Conservation (phyloP, 2,113 vertebrate genomes). For the Acrocephalus kingi region DNA sequence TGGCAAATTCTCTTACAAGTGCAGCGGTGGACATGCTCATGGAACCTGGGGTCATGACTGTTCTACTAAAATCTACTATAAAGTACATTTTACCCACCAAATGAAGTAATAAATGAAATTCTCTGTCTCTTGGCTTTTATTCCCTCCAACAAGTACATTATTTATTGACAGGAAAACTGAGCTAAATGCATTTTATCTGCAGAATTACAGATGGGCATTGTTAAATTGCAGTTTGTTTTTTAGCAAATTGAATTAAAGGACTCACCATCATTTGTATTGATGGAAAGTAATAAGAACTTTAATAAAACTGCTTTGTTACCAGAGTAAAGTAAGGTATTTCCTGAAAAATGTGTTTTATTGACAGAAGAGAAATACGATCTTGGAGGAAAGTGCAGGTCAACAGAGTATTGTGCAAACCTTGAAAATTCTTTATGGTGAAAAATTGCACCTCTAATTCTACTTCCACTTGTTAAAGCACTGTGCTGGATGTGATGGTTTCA, state of each 20-base stretch:
- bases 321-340: background rate
- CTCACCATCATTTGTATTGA: background rate
- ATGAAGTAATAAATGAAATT: background rate
- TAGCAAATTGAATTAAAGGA: constrained; percentile 4
- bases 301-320: constrained; percentile 40
- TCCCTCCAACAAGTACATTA: background rate
- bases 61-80: background rate
- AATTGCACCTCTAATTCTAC: background rate
- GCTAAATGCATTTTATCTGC: constrained; percentile 9
- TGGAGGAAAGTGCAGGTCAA: constrained; percentile 16
- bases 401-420: background rate
- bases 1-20: background rate
- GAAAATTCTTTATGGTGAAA: background rate
- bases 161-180: constrained; percentile 26
- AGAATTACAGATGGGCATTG: background rate
- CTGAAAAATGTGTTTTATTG: constrained; percentile 38
- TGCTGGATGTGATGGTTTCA: background rate
- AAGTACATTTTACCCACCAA: background rate
- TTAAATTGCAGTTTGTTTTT: background rate
- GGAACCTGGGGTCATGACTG: background rate
- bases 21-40: background rate
- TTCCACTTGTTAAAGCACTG: background rate
- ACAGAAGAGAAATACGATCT: background rate
- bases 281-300: background rate
- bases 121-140: background rate